Evolutionary conservation across 1,140 invertebrate genomes (phyloP).

Genomic region (Rhynchophorus ferrugineus): DNA sequence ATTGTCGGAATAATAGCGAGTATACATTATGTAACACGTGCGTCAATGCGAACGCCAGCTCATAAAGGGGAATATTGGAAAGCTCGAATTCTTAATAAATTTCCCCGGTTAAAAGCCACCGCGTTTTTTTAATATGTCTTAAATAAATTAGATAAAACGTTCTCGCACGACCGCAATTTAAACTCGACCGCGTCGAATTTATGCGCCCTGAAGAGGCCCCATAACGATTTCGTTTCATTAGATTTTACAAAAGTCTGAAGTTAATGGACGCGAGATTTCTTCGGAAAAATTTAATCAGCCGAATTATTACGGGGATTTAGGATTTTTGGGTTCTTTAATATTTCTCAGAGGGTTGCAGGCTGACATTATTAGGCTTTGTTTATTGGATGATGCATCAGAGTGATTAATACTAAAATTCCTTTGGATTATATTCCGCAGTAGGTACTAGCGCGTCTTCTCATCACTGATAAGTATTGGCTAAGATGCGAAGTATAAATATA

Average conservation of each 20-base stretch:
- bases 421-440: no score
- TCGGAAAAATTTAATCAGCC: neutral
- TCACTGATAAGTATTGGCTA: no score
- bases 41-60: conserved; percentile 18
- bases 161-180: conserved; percentile 8
- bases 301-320: neutral
- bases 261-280: neutral
- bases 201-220: neutral
- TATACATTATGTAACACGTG: conserved; percentile 25
- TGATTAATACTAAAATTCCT: no score
- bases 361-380: no score
- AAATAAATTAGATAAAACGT: conserved; percentile 21
- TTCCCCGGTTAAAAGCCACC: conserved; percentile 9
- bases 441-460: no score
- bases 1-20: conserved; percentile 20
- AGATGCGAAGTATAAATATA: no score
- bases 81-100: conserved; percentile 24
- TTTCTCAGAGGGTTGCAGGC: no score
- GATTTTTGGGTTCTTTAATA: no score
- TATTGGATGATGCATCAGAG: no score
- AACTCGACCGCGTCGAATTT: conserved; percentile 4
- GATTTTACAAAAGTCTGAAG: conserved; percentile 5
- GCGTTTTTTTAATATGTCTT: conserved; percentile 17
- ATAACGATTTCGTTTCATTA: conserved; percentile 4
- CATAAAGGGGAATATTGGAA: conserved; percentile 23